Conservation (phyloP, 2,888 invertebrate genomes). For the Chelonus formosanus region DNA sequence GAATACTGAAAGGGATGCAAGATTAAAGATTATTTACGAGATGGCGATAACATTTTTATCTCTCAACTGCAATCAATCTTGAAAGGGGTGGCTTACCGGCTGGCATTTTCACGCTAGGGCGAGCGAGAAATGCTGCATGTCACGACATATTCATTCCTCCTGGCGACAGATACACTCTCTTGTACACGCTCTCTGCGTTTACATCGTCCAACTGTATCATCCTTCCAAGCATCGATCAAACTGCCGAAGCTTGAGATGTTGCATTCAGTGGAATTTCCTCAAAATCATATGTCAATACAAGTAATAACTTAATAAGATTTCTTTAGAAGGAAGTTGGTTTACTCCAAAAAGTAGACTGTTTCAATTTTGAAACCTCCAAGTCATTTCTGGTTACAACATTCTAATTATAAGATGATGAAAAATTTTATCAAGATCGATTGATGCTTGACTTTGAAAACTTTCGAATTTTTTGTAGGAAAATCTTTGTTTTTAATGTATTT, state of each 20-base stretch:
- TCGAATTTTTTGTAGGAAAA: no score
- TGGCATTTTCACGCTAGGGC: slow-evolving; percentile 58
- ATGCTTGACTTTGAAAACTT: no score
- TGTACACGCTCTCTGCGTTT: neutral
- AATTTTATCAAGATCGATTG: no score
- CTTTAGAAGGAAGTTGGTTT: no score
- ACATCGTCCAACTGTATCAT: slow-evolving; percentile 8
- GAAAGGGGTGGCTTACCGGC: slow-evolving; percentile 51
- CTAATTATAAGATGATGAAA: no score
- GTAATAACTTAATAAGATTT: neutral
- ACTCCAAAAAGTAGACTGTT: no score
- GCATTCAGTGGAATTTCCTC: no score
- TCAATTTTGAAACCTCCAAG: no score
- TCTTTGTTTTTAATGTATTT: no score
- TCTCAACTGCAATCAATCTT: slow-evolving; percentile 54
- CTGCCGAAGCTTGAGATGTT: neutral
- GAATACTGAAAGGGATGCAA: slow-evolving; percentile 36
- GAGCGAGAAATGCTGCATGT: slow-evolving; percentile 61
- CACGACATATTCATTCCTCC: slow-evolving; percentile 61
- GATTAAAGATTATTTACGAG: slow-evolving; percentile 63
- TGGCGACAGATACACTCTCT: slow-evolving; percentile 37
- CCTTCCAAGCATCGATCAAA: slow-evolving; percentile 9
- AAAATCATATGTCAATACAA: no score
- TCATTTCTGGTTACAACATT: no score
- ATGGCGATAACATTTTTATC: slow-evolving; percentile 62